Evolutionary conservation across 2,888 invertebrate species (phyloP).

Genomic region (Calameuta pallipes): DNA sequence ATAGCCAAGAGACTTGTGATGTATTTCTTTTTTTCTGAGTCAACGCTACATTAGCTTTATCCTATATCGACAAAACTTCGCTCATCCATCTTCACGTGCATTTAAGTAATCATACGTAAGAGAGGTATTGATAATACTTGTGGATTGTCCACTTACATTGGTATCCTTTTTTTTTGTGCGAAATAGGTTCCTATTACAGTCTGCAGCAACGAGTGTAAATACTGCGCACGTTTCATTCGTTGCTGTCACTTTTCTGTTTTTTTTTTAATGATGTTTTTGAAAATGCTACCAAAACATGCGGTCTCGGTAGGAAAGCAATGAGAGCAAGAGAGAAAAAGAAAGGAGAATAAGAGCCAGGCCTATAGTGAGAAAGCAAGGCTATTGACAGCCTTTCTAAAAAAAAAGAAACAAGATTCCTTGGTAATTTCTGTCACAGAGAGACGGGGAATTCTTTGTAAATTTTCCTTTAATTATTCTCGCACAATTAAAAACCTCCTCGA

Average conservation of each 20-base stretch:
- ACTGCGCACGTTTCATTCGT: conserved; percentile 27
- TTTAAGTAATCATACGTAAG: conserved; percentile 49
- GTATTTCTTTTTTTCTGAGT: neutral
- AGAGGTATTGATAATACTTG: conserved; percentile 40
- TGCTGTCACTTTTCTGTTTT: conserved; percentile 12
- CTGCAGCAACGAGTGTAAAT: conserved; percentile 15
- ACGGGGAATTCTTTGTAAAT: conserved; percentile 16
- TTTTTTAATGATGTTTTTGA: conserved; percentile 1
- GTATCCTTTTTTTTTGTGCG: conserved; percentile 33
- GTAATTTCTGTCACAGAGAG: conserved; percentile 29
- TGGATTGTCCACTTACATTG: neutral
- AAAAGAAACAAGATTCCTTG: neutral
- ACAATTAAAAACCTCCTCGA: neutral
- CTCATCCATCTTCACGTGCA: conserved; percentile 35
- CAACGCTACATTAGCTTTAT: neutral
- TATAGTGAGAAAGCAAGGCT: conserved; percentile 31
- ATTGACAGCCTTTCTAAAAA: conserved; percentile 11
- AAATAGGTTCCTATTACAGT: conserved; percentile 54
- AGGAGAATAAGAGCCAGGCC: conserved; percentile 45
- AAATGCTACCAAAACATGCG: neutral
- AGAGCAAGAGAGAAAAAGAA: neutral
- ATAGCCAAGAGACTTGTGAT: neutral
- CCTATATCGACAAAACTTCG: neutral
- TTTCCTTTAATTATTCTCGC: neutral
- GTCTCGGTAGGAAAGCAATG: neutral